Evolutionary conservation across 2,113 vertebrate species (phyloP).

Genomic region (Gulo gulo): DNA sequence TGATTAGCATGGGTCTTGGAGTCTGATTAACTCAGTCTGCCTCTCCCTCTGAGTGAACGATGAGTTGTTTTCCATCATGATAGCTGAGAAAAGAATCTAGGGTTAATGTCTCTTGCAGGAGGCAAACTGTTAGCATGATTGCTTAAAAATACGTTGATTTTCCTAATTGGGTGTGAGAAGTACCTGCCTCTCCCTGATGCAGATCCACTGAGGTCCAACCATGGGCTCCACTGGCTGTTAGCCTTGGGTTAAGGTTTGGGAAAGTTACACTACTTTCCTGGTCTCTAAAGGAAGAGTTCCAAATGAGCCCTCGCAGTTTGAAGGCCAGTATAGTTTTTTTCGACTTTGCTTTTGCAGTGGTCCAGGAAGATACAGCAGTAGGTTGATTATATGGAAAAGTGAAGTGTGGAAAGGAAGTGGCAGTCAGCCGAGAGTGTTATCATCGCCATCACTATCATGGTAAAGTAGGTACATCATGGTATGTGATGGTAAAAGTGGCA

Average conservation of each 20-base stretch:
- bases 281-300: neutral
- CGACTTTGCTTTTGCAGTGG: neutral
- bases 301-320: neutral
- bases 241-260: neutral
- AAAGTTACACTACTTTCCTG: neutral
- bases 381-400: neutral
- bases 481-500: neutral
- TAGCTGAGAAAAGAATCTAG: slow-evolving; percentile 19
- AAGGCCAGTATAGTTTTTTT: neutral
- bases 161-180: neutral
- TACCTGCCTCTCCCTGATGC: neutral
- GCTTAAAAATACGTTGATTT: slow-evolving; percentile 50
- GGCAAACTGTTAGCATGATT: neutral
- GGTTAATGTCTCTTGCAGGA: neutral
- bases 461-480: neutral
- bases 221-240: neutral
- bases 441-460: neutral
- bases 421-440: neutral
- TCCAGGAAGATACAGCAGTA: neutral
- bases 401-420: neutral
- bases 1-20: slow-evolving; percentile 29
- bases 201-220: neutral
- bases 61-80: slow-evolving; percentile 43
- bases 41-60: neutral
- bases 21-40: slow-evolving; percentile 39